Evolutionary conservation across 2,888 invertebrate species (phyloP), one percentile per base, ranked within the genome.

Genomic region (Melitaea athalia): DNA sequence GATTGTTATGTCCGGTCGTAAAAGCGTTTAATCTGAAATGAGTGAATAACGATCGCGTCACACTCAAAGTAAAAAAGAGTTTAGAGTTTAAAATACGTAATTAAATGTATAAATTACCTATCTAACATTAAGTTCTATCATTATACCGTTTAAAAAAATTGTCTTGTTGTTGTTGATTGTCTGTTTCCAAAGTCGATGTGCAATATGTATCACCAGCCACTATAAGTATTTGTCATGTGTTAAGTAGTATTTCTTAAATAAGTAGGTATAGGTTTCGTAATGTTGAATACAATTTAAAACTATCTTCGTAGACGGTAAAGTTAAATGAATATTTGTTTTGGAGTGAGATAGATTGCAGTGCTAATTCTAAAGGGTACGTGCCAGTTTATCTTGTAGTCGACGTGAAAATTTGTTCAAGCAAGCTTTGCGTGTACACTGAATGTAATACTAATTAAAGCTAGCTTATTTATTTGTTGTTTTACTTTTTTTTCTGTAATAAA

Each of bases 281-380:
- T 60, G 59, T 24, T 65, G 52, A n/a, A 71, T 63, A 66, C 57
- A 63, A 49, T 50, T 63, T 60, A 33, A 31, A 33, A 24, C 53
- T 55, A 31, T 55, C 50, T 12, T 53, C 45, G 66, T 61, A 60
- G 67, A 55, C 55, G 42, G 55, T 57, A 47, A 75, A 75, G 71
- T 64, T 76, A 75, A 77, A 78, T 76, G 73, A 77, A 79, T 86
- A 79, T 86, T 85, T 85, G 74, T 75, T 72, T 75, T 73, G 69
- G 74, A 76, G 68, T 73, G 72, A 71, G 70, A 70, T 59, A 64
- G 84, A 84, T 85, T 79, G 80, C 77, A 75, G 74, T 83, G 84
- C 81, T 87, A 85, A 87, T 86, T 86, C 78, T 70, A 78, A 82
- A 82, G 77, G 78, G 75, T 78, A 79, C 72, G 53, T 55, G 53